phyloP scores from a whole-genome alignment of 2,888 invertebrate genomes.

The Pecten maximus region DNA sequence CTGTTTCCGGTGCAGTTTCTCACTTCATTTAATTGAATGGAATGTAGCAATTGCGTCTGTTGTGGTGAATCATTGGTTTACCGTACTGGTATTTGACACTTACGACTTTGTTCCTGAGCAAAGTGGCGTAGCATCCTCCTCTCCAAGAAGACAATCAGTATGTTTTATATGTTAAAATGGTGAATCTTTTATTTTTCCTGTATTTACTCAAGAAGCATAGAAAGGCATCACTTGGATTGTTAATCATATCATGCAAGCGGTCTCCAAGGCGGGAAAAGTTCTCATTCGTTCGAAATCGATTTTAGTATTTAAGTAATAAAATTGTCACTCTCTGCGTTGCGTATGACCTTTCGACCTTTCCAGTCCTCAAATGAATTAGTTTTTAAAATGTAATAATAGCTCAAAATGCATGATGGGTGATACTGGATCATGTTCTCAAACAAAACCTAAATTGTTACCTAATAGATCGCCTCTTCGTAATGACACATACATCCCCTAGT shows the following conservation, averaged over 20 bases:
- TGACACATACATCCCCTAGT: neutral
- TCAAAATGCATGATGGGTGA: neutral
- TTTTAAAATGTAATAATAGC: neutral
- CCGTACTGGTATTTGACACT: neutral
- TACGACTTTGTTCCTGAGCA: neutral
- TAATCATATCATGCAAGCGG: neutral
- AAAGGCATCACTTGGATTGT: neutral
- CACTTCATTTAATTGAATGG: neutral
- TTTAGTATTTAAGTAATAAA: constrained; percentile 11
- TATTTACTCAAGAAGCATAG: neutral
- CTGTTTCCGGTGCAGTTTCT: neutral
- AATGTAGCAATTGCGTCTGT: neutral
- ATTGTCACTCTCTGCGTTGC: neutral
- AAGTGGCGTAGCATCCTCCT: neutral
- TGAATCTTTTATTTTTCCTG: neutral
- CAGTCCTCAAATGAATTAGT: neutral
- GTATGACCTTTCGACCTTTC: neutral
- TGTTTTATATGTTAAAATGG: neutral
- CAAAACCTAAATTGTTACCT: neutral
- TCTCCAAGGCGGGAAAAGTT: neutral
- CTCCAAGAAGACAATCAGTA: neutral
- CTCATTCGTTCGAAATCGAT: neutral
- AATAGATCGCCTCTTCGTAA: neutral
- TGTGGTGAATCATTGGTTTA: neutral
- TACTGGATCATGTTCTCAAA: neutral